Evolutionary conservation across 2,888 invertebrate species (phyloP), one percentile per base, ranked within the genome.

Genomic region (Coelinius sp.): DNA sequence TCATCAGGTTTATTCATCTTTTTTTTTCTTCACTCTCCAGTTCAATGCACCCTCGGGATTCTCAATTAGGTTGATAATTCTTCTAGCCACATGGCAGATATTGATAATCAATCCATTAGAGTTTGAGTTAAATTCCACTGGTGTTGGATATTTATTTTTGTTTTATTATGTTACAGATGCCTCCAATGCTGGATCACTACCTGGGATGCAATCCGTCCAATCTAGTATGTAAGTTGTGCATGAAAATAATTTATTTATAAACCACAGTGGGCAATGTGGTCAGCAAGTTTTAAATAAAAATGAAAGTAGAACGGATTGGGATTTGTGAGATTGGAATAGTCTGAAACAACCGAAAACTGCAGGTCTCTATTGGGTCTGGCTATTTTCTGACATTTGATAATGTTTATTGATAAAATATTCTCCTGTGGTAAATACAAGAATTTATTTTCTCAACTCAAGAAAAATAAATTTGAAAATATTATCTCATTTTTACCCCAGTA

Each of bases 181-280:
- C 68, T 65, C 65, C 73, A 63, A 76, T 74, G 75, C 73, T 76
- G 75, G 67, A 74, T 38, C 67, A 70, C 8, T 68, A 70, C 52
- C 68, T 56, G 66, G 68, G 59, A 24, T 59, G 70, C 70, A 72
- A 70, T 72, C 73, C 75, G 67, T 73, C 70, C 73, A 59, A 59
- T 49, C 20, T 74, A 31, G 49, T 53, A 71, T 62, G 76, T 77
- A 70, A 75, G 76, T 72, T 35, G 14, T 17, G 3, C 14, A 24
- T n/a, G 24, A 38, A 38, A 63, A 41, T 41, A 24, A 63, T 63
- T 24, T 63, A 63, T 35, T 49, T 31, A 49, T 69, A 62, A 67
- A 67, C n/a, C 35, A 49, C 44, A 68, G 27, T 56, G 31, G 64
- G 65, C 64, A 70, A 56, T 70, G 70, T 65, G 70, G 70, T 70